Conservation (phyloP, 2,113 vertebrate species). For the Malurus cyaneus region DNA sequence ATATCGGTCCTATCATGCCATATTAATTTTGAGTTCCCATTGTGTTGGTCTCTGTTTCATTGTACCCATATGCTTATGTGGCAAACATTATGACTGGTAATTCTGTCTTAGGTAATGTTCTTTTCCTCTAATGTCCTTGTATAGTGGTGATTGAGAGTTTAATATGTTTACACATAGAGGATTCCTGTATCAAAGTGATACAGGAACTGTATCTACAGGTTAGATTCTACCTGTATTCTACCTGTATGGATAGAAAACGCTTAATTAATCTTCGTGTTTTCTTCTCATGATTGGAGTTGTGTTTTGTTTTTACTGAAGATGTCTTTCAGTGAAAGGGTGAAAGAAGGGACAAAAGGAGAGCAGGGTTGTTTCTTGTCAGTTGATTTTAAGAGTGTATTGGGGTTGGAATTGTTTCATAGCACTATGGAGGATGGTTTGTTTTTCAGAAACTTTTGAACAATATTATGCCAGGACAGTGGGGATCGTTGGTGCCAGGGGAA, state of each 20-base stretch:
- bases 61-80: not conserved
- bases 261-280: constrained; percentile 2
- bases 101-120: not conserved
- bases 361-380: fast-evolving
- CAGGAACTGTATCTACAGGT: too few species aligned
- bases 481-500: not conserved
- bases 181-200: not conserved
- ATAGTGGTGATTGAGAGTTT: not conserved
- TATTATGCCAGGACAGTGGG: not conserved
- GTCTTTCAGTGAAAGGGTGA: not conserved
- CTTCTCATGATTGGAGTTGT: not conserved
- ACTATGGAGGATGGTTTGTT: not conserved
- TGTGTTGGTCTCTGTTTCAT: not conserved
- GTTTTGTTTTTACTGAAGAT: not conserved
- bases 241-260: not conserved
- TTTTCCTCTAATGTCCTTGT: not conserved
- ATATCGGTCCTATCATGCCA: not conserved
- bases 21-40: not conserved
- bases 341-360: not conserved
- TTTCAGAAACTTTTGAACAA: not conserved
- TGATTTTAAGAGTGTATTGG: not conserved
- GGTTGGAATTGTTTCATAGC: not conserved
- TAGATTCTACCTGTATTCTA: too few species aligned
- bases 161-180: not conserved
- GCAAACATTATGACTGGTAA: not conserved